Conservation (phyloP, 2,888 invertebrate genomes). For the Rhimphoctona megacephalus region DNA sequence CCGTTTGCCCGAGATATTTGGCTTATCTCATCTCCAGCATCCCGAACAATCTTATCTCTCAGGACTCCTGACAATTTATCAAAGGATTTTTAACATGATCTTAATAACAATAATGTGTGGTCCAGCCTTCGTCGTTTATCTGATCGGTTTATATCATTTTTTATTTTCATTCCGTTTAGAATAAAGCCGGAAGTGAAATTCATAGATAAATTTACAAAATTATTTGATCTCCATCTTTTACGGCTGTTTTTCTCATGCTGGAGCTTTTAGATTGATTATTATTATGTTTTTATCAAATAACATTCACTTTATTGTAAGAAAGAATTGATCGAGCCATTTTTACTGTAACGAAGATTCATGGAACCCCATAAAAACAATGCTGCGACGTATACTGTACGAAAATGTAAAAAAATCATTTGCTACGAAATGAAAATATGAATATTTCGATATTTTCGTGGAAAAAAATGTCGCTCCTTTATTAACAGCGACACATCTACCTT, state of each 20-base stretch:
- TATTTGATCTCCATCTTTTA: not conserved
- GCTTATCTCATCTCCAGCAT: constrained; percentile 56
- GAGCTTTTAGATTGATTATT: not conserved
- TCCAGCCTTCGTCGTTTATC: constrained; percentile 10
- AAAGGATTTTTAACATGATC: constrained; percentile 23
- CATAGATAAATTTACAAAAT: constrained; percentile 5
- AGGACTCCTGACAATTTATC: constrained; percentile 20
- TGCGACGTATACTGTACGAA: not conserved
- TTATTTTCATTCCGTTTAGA: not conserved
- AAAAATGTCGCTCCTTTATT: not conserved
- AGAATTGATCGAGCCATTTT: too few species aligned
- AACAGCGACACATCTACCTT: not conserved
- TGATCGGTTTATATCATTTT: not conserved
- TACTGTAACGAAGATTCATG: not conserved
- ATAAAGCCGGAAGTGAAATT: constrained; percentile 8
- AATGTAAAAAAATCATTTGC: not conserved
- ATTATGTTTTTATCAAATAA: not conserved
- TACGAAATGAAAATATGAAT: not conserved
- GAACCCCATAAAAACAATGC: not conserved
- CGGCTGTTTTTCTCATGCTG: not conserved
- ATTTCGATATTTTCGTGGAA: not conserved
- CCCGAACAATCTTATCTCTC: constrained; percentile 39
- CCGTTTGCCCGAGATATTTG: constrained; percentile 32
- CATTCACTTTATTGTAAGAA: not conserved
- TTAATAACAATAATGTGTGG: constrained; percentile 13